These are phyloP conservation scores for Pelochelys cantorii DNA, from an alignment of 2,797 vertebrate genomes.

Conservation along the genomic window DNA sequence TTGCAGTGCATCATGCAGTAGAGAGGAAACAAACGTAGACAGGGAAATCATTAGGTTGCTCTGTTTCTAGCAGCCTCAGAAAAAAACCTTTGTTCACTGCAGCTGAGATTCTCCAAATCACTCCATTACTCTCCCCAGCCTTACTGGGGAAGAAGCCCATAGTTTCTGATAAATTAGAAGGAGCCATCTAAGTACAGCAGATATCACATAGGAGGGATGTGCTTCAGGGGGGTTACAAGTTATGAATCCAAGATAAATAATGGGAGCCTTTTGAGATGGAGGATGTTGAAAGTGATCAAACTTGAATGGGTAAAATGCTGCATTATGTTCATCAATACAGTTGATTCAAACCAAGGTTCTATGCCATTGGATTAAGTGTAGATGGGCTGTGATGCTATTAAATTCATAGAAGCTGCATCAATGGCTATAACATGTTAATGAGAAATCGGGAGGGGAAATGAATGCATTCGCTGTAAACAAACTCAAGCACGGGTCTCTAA, in stretches of 20 bases:
- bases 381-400: neutral
- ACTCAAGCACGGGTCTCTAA: neutral
- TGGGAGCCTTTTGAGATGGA: neutral
- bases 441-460: neutral
- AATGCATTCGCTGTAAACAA: conserved; percentile 23
- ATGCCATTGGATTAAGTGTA: neutral
- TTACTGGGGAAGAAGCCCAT: neutral
- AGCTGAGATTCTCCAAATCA: neutral
- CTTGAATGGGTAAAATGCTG: neutral
- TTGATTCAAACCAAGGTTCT: neutral
- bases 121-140: neutral
- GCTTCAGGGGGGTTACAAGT: neutral
- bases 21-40: neutral
- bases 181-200: neutral
- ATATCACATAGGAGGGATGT: neutral
- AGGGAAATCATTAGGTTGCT: neutral
- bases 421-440: neutral
- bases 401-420: neutral
- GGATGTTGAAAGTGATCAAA: neutral
- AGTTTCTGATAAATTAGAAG: neutral
- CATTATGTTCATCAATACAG: neutral
- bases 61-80: neutral
- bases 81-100: neutral
- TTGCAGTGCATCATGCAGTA: no score
- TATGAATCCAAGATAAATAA: accelerated